These are phyloP conservation scores for Passerculus sandwichensis DNA, from an alignment of 2,797 vertebrate genomes.

Conservation along the genomic window DNA sequence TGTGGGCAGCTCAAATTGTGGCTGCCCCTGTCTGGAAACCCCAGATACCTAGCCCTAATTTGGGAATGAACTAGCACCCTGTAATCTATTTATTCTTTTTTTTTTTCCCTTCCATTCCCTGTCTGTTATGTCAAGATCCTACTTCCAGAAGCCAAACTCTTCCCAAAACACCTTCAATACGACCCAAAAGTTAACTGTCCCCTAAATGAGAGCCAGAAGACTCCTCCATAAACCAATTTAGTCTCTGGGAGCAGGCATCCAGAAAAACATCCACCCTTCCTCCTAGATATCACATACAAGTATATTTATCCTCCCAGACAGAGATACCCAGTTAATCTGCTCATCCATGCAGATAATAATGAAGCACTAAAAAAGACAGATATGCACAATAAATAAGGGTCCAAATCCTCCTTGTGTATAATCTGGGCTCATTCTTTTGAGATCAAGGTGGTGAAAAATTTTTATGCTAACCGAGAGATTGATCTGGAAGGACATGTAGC, in stretches of 20 bases:
- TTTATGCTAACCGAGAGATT: neutral
- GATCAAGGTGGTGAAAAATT: neutral
- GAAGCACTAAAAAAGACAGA: neutral
- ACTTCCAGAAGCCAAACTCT: neutral
- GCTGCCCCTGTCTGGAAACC: neutral
- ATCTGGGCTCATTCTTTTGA: neutral
- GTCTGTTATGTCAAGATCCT: neutral
- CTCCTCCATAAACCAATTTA: neutral
- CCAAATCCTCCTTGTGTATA: neutral
- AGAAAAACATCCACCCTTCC: neutral
- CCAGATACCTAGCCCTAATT: neutral
- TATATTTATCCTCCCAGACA: neutral
- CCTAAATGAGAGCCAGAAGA: neutral
- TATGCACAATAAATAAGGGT: neutral
- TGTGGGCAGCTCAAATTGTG: neutral
- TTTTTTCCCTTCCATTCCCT: neutral
- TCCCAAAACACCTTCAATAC: neutral
- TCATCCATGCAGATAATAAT: neutral
- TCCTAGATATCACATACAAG: neutral
- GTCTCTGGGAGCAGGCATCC: neutral
- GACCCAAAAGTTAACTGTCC: neutral
- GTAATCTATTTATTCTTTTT: neutral
- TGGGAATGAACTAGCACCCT: neutral
- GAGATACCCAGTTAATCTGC: neutral
- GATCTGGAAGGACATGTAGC: neutral